phyloP scores from a whole-genome alignment of 2,113 vertebrate genomes.

The Pseudonaja textilis region DNA sequence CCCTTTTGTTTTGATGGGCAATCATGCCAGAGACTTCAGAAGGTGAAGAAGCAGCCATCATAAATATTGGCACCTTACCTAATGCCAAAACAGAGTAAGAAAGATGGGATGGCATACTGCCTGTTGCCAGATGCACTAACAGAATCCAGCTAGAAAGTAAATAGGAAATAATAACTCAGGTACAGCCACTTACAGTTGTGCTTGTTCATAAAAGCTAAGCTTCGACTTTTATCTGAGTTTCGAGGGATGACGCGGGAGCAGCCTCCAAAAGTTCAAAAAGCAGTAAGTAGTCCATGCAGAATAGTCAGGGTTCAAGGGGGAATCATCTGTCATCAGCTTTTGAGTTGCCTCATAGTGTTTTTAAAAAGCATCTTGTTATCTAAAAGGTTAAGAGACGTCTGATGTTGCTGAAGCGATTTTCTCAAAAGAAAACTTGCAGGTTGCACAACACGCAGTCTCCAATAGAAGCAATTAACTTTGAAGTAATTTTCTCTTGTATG shows the following conservation, averaged over 20 bases:
- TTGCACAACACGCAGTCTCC: background rate
- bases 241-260: background rate
- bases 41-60: background rate
- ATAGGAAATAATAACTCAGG: background rate
- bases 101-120: background rate
- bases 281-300: background rate
- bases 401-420: background rate
- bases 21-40: background rate
- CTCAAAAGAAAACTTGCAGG: background rate
- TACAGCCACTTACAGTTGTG: background rate
- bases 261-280: background rate
- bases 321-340: background rate
- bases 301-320: background rate
- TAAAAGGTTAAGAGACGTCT: background rate
- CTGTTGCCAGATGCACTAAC: background rate
- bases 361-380: background rate
- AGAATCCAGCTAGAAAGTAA: background rate
- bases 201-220: background rate
- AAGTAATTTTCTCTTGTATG: background rate
- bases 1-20: background rate
- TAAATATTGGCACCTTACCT: background rate
- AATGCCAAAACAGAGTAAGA: background rate
- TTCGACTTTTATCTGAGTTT: background rate
- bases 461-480: background rate
- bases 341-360: background rate